Evolutionary conservation across 1,140 invertebrate species (phyloP).

Genomic region (Pseudachorutes palmiensis): DNA sequence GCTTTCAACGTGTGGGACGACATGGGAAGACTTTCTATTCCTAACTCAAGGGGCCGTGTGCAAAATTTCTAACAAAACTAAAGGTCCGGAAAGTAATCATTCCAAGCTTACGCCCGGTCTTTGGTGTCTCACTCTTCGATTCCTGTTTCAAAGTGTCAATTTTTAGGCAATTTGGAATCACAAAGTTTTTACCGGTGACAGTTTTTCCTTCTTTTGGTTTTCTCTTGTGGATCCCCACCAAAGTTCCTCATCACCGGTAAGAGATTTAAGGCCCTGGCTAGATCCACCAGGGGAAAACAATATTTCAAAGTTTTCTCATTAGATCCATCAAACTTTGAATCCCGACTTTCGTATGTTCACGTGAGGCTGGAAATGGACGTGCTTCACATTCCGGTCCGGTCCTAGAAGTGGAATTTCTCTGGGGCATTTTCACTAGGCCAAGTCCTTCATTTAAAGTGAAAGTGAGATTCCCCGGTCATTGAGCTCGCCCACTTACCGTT

Average conservation of each 20-base stretch:
- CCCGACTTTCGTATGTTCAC: neutral
- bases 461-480: neutral
- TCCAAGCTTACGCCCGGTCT: slow-evolving; percentile 17
- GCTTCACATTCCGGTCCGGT: too few relatives aligned
- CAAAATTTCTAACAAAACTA: slow-evolving; percentile 38
- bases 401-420: too few relatives aligned
- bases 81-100: slow-evolving; percentile 24
- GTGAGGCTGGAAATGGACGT: neutral
- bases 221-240: neutral
- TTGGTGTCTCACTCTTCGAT: slow-evolving; percentile 10
- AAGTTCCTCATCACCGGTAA: slow-evolving; percentile 12
- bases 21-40: slow-evolving; percentile 30
- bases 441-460: too few relatives aligned
- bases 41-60: slow-evolving; percentile 31
- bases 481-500: neutral
- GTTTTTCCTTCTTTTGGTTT: neutral
- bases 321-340: neutral
- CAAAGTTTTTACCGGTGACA: slow-evolving; percentile 13
- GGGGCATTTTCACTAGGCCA: too few relatives aligned
- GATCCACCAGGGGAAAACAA: neutral
- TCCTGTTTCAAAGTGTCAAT: slow-evolving; percentile 23
- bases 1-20: too few relatives aligned
- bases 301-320: neutral
- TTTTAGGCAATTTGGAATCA: slow-evolving; percentile 4
- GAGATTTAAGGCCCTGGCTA: slow-evolving; percentile 4